A percentile compares a stretch with the other conserved stretches of the same genome.
Conservation (phyloP, 2,888 invertebrate genomes). For the Lordiphosa fenestrarum region DNA sequence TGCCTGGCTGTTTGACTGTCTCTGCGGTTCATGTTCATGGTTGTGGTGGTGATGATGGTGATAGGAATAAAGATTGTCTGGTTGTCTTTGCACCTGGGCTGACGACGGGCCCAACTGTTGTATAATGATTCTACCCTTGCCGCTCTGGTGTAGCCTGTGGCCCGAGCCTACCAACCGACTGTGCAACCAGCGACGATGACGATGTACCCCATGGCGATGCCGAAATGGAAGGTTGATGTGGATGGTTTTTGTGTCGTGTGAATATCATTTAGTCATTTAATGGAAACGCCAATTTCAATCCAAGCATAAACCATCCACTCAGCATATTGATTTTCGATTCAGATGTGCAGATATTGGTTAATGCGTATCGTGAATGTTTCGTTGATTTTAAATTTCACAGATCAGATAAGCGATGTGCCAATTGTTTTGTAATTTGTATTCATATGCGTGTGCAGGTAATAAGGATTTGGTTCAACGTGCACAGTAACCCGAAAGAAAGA, state of each 20-base stretch:
- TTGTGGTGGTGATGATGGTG: slow-evolving; percentile 28
- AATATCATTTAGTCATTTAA: slow-evolving; percentile 7
- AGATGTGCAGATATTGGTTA: slow-evolving; percentile 7
- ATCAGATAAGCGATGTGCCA: slow-evolving; percentile 23
- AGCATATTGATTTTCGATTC: slow-evolving; percentile 16
- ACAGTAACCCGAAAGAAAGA: slow-evolving; percentile 31
- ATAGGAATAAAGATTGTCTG: slow-evolving; percentile 19
- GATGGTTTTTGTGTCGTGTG: slow-evolving; percentile 9
- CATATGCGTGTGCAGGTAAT: slow-evolving; percentile 30
- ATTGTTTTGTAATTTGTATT: slow-evolving; percentile 15
- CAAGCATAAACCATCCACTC: slow-evolving; percentile 18
- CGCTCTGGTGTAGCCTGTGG: slow-evolving; percentile 16
- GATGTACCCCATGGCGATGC: slow-evolving; percentile 14
- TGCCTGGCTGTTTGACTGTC: slow-evolving; percentile 26
- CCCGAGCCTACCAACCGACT: slow-evolving; percentile 13
- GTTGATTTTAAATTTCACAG: slow-evolving; percentile 10
- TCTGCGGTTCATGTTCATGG: slow-evolving; percentile 35
- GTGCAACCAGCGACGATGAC: slow-evolving; percentile 3
- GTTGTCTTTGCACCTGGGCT: slow-evolving; percentile 20
- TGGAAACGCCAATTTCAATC: slow-evolving; percentile 7
- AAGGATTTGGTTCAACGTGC: slow-evolving; percentile 30
- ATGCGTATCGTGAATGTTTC: slow-evolving; percentile 17
- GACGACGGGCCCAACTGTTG: slow-evolving; percentile 32
- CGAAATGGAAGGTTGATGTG: slow-evolving; percentile 18
- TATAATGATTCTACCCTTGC: slow-evolving; percentile 38